Base-by-base conservation (phyloP, 2,797 vertebrate species). In the Channa striata region DNA sequence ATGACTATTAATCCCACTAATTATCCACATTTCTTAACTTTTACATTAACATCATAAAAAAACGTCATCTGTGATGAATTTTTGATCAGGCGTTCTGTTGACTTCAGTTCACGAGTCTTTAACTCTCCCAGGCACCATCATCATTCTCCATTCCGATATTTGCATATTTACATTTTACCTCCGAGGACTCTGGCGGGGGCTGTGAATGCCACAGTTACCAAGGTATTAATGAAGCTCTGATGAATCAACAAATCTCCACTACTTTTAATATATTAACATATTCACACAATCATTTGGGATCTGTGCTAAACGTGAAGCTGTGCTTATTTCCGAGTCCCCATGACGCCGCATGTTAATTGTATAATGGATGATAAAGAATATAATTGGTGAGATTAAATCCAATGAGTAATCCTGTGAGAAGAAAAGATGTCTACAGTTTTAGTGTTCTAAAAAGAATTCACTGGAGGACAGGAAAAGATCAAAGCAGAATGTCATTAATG, bases 221-320 rank as follows among this genome's bases (percentile, higher is more conserved):
- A 82, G 43, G 40, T 75, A 77, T 83, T 86, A 82, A 89, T 85
- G 70, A 87, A 77, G 57, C 69, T 83, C 72, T 72, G 80, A 86
- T 88, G 63, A 86, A 87, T 78, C 68, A 73, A 87, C 60, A 81
- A 78, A 86, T 87, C 68, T 73, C 46, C 43, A 42, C 40, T 69
- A 60, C 72, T 73, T 72, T 19, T 80, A 60, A 78, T 70, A 64
- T 59, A 74, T 86, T 70, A 68, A 74, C 66, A 78, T 82, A 88
- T 87, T 88, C 87, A 82, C 43, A 67, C 61, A 52, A 61, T 76
- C 33, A 54, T 65, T 59, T 25, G 23, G 19, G 68, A 21, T 13
- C 11, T 46, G 50, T 16, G 48, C 61, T 40, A 60, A 59, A 77
- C 10, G 42, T 50, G 58, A 68, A 42, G 50, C 56, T 39, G 34